Conservation (phyloP, 2,797 vertebrate species). For the Phoeniculus purpureus region DNA sequence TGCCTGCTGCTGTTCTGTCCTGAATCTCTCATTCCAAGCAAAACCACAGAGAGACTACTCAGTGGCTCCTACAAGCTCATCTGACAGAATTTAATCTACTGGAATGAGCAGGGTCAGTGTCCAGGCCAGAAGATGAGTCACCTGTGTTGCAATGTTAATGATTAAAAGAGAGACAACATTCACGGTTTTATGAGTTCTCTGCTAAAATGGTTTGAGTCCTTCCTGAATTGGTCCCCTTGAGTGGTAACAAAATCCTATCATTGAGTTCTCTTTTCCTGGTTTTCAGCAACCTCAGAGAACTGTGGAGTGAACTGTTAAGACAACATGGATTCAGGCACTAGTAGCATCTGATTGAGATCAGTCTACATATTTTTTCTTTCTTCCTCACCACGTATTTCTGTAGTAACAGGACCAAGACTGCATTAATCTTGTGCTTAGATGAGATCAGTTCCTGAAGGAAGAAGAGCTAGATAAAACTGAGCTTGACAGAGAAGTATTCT, state of each 20-base stretch:
- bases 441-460: neutral
- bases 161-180: neutral
- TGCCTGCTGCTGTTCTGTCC: neutral
- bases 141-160: neutral
- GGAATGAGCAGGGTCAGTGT: neutral
- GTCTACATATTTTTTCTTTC: neutral
- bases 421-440: neutral
- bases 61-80: neutral
- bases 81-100: neutral
- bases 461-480: neutral
- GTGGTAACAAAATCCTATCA: neutral
- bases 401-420: neutral
- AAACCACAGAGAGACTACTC: neutral
- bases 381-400: neutral
- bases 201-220: neutral
- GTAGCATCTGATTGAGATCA: neutral
- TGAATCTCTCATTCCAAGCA: neutral
- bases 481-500: neutral
- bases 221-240: too few species aligned
- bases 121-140: neutral
- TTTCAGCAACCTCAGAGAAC: neutral
- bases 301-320: neutral
- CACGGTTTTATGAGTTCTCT: neutral
- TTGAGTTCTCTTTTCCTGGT: neutral
- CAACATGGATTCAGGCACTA: neutral